These are phyloP conservation scores for Conus betulinus DNA, from an alignment of 1,140 invertebrate genomes.

Conservation along the genomic window DNA sequence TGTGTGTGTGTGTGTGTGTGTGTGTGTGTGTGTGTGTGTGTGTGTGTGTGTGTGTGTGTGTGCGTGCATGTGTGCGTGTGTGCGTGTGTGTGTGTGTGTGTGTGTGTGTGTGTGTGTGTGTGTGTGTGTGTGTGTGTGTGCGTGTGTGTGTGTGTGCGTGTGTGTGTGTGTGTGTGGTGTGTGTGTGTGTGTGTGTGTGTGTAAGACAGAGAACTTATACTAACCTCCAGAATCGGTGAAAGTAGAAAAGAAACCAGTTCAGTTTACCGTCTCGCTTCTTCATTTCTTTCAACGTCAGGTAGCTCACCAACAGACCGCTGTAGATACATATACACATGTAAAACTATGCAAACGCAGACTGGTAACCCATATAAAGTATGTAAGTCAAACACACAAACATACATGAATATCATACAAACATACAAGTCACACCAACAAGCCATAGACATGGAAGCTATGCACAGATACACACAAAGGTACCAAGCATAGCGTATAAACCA, in stretches of 20 bases:
- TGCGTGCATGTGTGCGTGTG: not conserved
- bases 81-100: not conserved
- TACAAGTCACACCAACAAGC: not conserved
- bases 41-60: too few relatives aligned
- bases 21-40: too few relatives aligned
- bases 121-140: not conserved
- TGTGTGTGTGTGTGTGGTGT: not conserved
- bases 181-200: not conserved
- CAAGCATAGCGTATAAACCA: too few relatives aligned
- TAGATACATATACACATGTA: not conserved
- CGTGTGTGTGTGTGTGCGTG: not conserved
- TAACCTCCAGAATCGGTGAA: conserved; percentile 67
- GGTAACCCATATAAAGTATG: not conserved
- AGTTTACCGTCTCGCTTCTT: conserved; percentile 69
- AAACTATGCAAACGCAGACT: not conserved
- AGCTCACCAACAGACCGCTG: conserved; percentile 68
- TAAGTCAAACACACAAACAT: not conserved
- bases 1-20: too few relatives aligned
- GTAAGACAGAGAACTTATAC: conserved; percentile 29
- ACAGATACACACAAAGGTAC: not conserved
- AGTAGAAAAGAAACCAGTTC: conserved; percentile 65
- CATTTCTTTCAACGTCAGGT: conserved; percentile 78
- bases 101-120: conserved; percentile 13
- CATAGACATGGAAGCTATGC: not conserved
- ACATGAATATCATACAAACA: not conserved